phyloP scores from a whole-genome alignment of 2,113 vertebrate genomes.

The Mus spicilegus region DNA sequence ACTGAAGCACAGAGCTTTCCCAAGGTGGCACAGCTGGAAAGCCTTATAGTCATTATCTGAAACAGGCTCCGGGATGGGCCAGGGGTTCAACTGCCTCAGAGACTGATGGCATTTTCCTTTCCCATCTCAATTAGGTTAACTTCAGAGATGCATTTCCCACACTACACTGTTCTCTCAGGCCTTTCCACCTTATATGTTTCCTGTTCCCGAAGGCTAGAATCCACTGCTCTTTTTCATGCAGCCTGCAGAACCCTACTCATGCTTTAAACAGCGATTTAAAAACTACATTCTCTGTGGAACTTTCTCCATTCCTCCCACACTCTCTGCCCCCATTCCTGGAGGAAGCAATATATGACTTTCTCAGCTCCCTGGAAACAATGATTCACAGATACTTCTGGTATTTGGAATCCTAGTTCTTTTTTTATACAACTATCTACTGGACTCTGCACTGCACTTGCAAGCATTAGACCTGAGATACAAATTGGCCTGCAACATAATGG shows the following conservation, averaged over 20 bases:
- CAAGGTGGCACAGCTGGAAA: background rate
- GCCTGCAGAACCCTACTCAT: slow-evolving; percentile 44
- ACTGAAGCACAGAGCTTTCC: background rate
- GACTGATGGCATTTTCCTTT: background rate
- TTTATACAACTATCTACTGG: slow-evolving; percentile 34
- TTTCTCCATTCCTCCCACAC: slow-evolving; percentile 58
- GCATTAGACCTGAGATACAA: background rate
- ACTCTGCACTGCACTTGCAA: slow-evolving; percentile 7
- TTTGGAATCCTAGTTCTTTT: slow-evolving; percentile 45
- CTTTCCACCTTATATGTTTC: slow-evolving; percentile 57
- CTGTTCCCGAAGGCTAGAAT: slow-evolving; percentile 42
- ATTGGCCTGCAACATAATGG: slow-evolving; percentile 22
- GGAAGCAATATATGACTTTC: slow-evolving; percentile 49
- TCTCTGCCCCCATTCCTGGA: slow-evolving; percentile 51
- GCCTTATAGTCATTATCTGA: background rate
- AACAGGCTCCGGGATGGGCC: background rate
- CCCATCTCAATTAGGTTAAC: background rate
- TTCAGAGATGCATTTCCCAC: slow-evolving; percentile 53
- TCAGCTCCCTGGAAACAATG: slow-evolving; percentile 63
- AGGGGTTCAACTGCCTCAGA: background rate
- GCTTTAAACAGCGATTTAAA: slow-evolving; percentile 57
- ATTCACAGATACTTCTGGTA: slow-evolving; percentile 58
- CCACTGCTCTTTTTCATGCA: slow-evolving; percentile 42
- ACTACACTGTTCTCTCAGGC: slow-evolving; percentile 47
- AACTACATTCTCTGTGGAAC: slow-evolving; percentile 58